phyloP scores from a whole-genome alignment of 2,113 vertebrate genomes.

The Sinosuthora webbiana region DNA sequence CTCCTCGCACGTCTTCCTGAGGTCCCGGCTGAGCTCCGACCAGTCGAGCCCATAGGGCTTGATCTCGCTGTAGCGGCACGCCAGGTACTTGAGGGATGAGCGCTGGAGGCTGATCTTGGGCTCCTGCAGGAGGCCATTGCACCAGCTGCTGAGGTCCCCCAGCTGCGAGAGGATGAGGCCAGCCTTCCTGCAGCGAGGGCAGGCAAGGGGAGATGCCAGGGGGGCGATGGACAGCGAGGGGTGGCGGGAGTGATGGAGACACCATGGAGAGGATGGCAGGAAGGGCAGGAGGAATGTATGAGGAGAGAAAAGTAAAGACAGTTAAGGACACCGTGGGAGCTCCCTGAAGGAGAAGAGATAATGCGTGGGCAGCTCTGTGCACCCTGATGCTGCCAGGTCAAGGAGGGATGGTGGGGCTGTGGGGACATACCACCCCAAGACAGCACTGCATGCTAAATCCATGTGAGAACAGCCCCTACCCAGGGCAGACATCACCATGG shows the following conservation, averaged over 20 bases:
- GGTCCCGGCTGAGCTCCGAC: conserved; percentile 88
- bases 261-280: background rate
- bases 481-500: fast-evolving
- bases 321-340: background rate
- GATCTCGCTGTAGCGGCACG: conserved; percentile 96
- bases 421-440: background rate
- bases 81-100: conserved; percentile 87
- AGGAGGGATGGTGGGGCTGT: fast-evolving
- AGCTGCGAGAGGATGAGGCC: conserved; percentile 94
- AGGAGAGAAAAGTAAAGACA: conserved; percentile 7
- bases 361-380: background rate
- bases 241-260: background rate
- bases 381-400: background rate
- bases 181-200: conserved; percentile 83
- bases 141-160: conserved; percentile 90
- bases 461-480: background rate
- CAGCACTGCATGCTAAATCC: background rate
- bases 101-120: conserved; percentile 90
- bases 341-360: background rate
- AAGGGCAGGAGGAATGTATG: background rate
- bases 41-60: conserved; percentile 91
- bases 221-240: background rate
- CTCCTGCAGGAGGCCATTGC: conserved; percentile 90
- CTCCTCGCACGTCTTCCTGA: conserved; percentile 93
- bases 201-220: background rate